Conservation (phyloP, 2,797 vertebrate species). For the Hypotaenidia okinawae region DNA sequence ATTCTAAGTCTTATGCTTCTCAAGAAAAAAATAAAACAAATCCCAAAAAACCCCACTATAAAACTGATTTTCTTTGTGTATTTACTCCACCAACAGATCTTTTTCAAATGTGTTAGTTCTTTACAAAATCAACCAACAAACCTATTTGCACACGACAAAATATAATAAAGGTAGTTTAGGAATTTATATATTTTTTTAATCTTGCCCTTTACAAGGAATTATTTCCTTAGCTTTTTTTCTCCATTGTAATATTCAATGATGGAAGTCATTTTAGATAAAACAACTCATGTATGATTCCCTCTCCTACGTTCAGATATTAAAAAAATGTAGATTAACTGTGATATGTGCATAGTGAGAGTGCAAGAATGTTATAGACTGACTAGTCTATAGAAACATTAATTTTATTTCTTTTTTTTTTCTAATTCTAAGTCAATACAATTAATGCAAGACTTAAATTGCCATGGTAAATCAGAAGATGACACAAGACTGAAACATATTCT, state of each 20-base stretch:
- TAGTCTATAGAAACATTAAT: background rate
- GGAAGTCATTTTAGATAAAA: background rate
- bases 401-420: conserved; percentile 11
- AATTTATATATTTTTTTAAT: background rate
- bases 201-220: background rate
- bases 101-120: background rate
- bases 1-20: background rate
- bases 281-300: background rate
- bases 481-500: background rate
- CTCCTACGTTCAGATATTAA: background rate
- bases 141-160: background rate
- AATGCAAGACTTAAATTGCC: background rate
- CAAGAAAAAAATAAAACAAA: background rate
- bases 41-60: too few species aligned
- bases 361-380: background rate
- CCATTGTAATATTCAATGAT: background rate
- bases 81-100: background rate
- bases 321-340: background rate
- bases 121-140: background rate
- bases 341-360: background rate
- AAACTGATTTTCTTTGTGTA: background rate
- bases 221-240: background rate
- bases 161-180: background rate
- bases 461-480: background rate
- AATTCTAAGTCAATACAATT: conserved; percentile 14